Base-by-base conservation (phyloP, 2,113 vertebrate species). In the Orycteropus afer region DNA sequence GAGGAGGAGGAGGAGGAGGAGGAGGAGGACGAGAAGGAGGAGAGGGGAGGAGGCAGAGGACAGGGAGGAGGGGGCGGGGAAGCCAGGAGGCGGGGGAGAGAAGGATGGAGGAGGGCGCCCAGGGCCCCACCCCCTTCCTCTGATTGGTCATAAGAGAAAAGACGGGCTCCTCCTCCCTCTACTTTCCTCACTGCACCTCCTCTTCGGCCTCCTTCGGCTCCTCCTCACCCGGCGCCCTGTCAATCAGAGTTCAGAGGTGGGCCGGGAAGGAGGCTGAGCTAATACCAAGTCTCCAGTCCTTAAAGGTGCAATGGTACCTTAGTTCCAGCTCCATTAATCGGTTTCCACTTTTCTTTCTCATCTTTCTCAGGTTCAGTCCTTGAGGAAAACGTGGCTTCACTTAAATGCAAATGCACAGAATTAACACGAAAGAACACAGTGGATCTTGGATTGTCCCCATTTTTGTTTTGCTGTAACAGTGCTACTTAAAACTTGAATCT, bases 211-310 rank as follows among this genome's bases (percentile, higher is more conserved):
- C 96, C 94, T 96, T 96, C 85, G 23, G 93, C 95, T 93, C 97
- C 97, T 85, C 97, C 97, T 84, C 88, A 42, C 88, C 42, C 93
- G 78, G 92, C 82, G 86, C 90, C 92, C 95, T 97, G 97, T 97
- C 97, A 96, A 97, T 97, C 97, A 96, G 97, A 93, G 93, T 93
- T 96, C 95, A 89, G 97, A 97, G 97, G 97, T 95, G 97, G 97
- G 97, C 95, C 73, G 77, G 92, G 88, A 92, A 92, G 93, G 84
- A 95, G 96, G 97, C 94, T 32, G 96, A 85, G 95, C 97, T 74
- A 22, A 29, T 3, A 25, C 61, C 82, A 4, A 85, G 94, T 77
- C 90, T 73, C 95, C 87, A 27, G 95, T 80, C 86, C 97, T 97
- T 97, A 97, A 97, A 97, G 97, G 96, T 94, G 88, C 96, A 37